Evolutionary conservation across 2,888 invertebrate species (phyloP).

Genomic region (Andrena marginata): DNA sequence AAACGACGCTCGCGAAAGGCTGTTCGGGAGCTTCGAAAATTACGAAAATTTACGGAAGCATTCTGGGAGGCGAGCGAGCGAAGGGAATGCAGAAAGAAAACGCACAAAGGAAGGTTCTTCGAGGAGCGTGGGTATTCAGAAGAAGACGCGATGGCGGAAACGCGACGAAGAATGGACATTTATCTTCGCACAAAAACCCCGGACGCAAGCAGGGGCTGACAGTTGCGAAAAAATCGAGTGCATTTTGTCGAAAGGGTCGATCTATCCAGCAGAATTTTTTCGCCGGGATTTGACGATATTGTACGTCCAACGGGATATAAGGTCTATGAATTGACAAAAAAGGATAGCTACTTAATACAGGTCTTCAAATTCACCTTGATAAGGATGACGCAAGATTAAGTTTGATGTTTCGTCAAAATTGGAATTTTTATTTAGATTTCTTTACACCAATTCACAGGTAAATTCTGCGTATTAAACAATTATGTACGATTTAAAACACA

Average conservation of each 20-base stretch:
- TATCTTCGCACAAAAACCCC: constrained; percentile 29
- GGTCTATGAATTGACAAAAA: background rate
- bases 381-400: no score
- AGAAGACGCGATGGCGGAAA: constrained; percentile 31
- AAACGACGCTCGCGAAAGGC: constrained; percentile 14
- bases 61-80: background rate
- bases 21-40: constrained; percentile 8
- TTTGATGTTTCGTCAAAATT: no score
- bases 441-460: no score
- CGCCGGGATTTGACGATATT: background rate
- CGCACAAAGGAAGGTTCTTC: constrained; percentile 9
- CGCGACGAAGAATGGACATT: constrained; percentile 29
- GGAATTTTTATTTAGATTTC: no score
- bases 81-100: background rate
- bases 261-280: constrained; percentile 11
- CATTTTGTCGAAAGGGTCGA: background rate
- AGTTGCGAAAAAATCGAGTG: constrained; percentile 3
- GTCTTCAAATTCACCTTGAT: no score
- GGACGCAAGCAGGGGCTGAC: background rate
- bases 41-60: constrained; percentile 24
- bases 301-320: background rate
- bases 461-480: no score
- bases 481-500: no score
- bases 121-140: constrained; percentile 8
- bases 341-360: no score